Evolutionary conservation across 2,888 invertebrate species (phyloP).

Genomic region (Drosophila koepferae): DNA sequence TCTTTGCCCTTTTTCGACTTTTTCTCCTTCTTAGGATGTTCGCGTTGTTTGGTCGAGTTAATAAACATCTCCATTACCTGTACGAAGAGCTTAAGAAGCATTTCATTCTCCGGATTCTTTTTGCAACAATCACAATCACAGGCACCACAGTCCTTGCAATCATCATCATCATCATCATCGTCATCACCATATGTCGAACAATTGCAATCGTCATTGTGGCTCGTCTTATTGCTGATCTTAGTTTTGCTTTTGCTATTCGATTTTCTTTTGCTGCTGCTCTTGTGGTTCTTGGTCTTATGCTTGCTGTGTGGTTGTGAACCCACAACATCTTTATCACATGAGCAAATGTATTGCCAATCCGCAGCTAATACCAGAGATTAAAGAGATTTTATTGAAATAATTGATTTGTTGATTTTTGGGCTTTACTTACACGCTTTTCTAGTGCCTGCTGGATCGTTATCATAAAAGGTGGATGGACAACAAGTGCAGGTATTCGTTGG

Average conservation of each 20-base stretch:
- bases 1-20: not conserved
- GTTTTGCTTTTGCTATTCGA: no score
- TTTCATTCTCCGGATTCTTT: not conserved
- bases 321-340: not conserved
- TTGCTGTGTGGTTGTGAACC: not conserved
- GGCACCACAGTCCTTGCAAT: not conserved
- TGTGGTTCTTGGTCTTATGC: not conserved
- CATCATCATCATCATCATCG: not conserved
- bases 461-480: not conserved
- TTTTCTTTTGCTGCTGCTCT: not conserved
- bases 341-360: not conserved
- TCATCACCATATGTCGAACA: not conserved
- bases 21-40: not conserved
- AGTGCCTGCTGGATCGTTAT: not conserved
- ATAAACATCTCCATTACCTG: conserved; percentile 48
- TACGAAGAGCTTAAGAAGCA: conserved; percentile 40
- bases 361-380: no score
- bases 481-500: not conserved
- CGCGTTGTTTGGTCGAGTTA: not conserved
- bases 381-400: not conserved
- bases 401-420: not conserved
- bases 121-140: conserved; percentile 35
- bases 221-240: not conserved
- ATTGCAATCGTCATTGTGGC: not conserved
- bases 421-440: not conserved